A percentile compares a stretch with the other conserved stretches of the same genome.
phyloP scores from a whole-genome alignment of 2,888 invertebrate genomes.

The Drosophila tripunctata region DNA sequence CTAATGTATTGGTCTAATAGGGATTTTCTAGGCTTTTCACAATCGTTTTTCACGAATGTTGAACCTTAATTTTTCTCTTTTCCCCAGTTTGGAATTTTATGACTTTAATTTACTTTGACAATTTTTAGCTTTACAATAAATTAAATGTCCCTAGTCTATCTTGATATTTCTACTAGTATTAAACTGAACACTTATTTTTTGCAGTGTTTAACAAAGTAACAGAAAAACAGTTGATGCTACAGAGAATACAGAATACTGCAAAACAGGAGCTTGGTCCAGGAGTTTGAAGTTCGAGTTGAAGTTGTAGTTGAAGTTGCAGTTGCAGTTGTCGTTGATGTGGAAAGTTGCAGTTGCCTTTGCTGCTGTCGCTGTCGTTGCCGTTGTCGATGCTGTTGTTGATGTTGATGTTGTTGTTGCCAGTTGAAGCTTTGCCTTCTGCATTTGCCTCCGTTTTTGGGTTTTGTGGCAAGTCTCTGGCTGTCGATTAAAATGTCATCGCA shows the following conservation, averaged over 20 bases:
- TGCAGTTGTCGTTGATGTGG: constrained; percentile 4
- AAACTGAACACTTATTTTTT: too few species aligned
- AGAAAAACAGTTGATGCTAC: background rate
- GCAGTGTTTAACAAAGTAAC: background rate
- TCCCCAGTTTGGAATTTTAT: too few species aligned
- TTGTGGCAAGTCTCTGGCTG: constrained; percentile 40
- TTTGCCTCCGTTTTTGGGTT: constrained; percentile 12
- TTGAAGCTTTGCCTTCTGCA: background rate
- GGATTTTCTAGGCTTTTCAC: too few species aligned
- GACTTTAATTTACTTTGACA: too few species aligned
- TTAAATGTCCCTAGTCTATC: too few species aligned
- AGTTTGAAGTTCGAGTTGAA: background rate
- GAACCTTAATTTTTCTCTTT: too few species aligned
- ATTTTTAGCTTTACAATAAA: too few species aligned
- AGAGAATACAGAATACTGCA: constrained; percentile 9
- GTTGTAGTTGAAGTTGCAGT: constrained; percentile 1
- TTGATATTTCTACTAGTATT: too few species aligned
- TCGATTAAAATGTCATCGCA: constrained; percentile 79
- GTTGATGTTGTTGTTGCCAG: too few species aligned
- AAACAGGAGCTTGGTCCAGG: background rate
- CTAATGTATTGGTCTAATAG: too few species aligned
- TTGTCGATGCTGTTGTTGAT: constrained; percentile 9
- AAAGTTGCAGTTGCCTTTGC: background rate
- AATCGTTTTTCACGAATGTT: background rate
- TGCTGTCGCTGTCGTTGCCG: background rate